Base-by-base conservation (phyloP, 2,113 vertebrate species). In the Pedionomus torquatus region DNA sequence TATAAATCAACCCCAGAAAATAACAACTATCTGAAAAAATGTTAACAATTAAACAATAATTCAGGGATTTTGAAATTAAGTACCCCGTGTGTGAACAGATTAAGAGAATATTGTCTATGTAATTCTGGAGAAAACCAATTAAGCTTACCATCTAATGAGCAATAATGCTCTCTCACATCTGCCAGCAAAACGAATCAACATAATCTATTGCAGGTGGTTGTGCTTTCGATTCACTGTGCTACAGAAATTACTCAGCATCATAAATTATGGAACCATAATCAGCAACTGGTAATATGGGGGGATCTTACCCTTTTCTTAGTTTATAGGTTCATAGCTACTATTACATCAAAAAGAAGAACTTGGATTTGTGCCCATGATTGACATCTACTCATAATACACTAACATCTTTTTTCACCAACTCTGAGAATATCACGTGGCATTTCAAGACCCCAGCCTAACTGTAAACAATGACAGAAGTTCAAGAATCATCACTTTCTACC, bases 121-220 rank as follows among this genome's bases (percentile, higher is more conserved):
- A 88, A 94, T 98, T 91, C 79, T 83, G 93, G 68, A 96, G 89
- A 97, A 97, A 98, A 96, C 79, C 94, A 97, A 97, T 97, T 96
- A 97, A 96, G 82, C 55, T 87, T 94, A 80, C 58, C 48, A 43
- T 78, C 74, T 93, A 96, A 97, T 66, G 85, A 97, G 82, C 80
- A 86, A 74, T 78, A 93, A 96, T 78, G 75, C n/a, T 76, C 65
- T 89, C 75, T 92, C 93, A 90, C 92, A 97, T 91, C 96, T 96
- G 93, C 83, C 92, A 93, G 61, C 76, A 95, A 94, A 97, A 91
- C 3, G 55, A 95, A 96, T 95, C 96, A 88, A 58, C 93, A 65
- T 96, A 95, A 97, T 97, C 84, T 95, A 64, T 90, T 95, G 83
- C 48, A 92, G 88, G 93, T 79, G 58, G 65, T 76, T 60, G 33